These are phyloP conservation scores for Orientallactaga bullata DNA, from an alignment of 2,113 vertebrate species.

Conservation along the genomic window DNA sequence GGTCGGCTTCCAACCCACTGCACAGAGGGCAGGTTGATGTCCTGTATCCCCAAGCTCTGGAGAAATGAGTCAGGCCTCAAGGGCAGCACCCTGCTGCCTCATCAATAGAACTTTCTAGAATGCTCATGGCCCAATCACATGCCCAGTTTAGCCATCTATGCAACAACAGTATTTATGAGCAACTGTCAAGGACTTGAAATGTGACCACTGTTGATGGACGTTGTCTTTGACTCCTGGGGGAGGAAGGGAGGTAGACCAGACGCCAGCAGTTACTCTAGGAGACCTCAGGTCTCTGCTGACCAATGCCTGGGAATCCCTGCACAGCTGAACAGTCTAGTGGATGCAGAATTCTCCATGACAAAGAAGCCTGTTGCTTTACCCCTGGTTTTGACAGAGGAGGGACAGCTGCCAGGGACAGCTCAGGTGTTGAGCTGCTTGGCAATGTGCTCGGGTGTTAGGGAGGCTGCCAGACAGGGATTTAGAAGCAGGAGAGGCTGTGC, in stretches of 20 bases:
- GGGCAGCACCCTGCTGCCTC: too few relatives aligned
- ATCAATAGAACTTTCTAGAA: not conserved
- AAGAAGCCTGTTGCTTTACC: rapidly evolving
- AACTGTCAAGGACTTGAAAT: not conserved
- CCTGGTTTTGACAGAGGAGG: not conserved
- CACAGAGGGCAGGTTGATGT: not conserved
- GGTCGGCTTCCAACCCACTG: not conserved
- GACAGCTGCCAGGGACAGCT: not conserved
- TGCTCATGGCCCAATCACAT: not conserved
- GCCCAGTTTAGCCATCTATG: rapidly evolving
- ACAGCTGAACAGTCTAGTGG: not conserved
- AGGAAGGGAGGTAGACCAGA: too few relatives aligned
- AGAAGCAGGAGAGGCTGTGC: not conserved
- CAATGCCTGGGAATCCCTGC: rapidly evolving
- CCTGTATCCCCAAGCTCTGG: not conserved
- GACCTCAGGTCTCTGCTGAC: not conserved
- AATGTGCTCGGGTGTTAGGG: not conserved
- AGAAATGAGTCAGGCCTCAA: not conserved
- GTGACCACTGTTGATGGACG: rapidly evolving
- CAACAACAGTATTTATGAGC: rapidly evolving
- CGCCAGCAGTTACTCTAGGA: rapidly evolving
- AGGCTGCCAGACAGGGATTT: not conserved
- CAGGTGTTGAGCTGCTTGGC: not conserved
- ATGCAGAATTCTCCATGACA: rapidly evolving
- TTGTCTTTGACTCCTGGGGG: not conserved